Evolutionary conservation across 2,113 vertebrate species (phyloP).

Genomic region (Apodemus sylvaticus): DNA sequence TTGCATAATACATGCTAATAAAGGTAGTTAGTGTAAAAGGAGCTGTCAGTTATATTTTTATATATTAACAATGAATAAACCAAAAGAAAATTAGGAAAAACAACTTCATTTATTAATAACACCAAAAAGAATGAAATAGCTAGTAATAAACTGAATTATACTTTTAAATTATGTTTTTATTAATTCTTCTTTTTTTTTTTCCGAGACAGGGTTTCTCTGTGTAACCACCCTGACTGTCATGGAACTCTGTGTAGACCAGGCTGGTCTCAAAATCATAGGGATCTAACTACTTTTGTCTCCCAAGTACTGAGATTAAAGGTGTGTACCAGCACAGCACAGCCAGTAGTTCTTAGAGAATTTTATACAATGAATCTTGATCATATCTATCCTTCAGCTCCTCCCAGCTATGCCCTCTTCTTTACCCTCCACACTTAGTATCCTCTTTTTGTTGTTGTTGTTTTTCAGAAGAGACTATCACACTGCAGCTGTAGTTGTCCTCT

Average conservation of each 20-base stretch:
- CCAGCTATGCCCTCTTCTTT: not conserved
- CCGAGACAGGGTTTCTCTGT: not conserved
- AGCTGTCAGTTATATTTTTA: not conserved
- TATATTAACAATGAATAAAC: not conserved
- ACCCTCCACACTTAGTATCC: not conserved
- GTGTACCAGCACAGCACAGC: not conserved
- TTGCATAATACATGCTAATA: not conserved
- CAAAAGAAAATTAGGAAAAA: not conserved
- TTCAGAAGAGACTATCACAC: not conserved
- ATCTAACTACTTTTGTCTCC: not conserved
- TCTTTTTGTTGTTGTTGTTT: not conserved
- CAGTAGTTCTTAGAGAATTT: not conserved
- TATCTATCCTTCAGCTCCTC: not conserved
- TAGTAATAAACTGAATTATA: not conserved
- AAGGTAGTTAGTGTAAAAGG: not conserved
- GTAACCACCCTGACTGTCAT: not conserved
- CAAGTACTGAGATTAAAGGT: not conserved
- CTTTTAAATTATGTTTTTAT: not conserved
- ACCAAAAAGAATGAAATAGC: not conserved
- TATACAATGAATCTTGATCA: not conserved
- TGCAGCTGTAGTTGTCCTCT: not conserved
- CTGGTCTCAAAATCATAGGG: not conserved
- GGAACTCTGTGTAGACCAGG: not conserved
- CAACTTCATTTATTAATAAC: not conserved
- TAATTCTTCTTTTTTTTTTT: not conserved